Percentiles rank a stretch among this genome's conserved stretches.
Evolutionary conservation across 2,113 vertebrate species (phyloP).

Genomic region (Poecilia latipinna): DNA sequence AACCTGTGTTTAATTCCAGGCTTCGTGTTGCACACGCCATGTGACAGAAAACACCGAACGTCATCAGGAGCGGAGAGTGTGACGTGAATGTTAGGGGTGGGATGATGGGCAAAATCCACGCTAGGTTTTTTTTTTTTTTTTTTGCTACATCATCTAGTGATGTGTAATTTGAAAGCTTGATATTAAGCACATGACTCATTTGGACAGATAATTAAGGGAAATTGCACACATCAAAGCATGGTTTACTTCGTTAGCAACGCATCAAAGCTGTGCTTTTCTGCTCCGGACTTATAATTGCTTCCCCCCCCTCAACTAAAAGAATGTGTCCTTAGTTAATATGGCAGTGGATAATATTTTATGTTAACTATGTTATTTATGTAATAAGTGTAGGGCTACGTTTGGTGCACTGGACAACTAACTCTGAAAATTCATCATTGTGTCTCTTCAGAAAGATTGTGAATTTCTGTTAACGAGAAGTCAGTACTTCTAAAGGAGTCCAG

Average conservation of each 20-base stretch:
- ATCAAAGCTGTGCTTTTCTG: neutral
- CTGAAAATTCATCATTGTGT: neutral
- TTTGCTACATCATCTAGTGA: neutral
- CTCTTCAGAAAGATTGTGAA: neutral
- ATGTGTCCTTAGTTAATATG: neutral
- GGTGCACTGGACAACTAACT: no score
- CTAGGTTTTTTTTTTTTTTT: neutral
- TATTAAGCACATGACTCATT: no score
- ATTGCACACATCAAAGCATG: neutral
- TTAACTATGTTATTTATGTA: neutral
- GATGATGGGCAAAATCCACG: neutral
- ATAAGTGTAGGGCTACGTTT: neutral
- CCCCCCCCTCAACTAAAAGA: neutral
- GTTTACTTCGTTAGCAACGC: neutral
- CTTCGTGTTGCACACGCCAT: neutral
- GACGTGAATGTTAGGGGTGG: neutral
- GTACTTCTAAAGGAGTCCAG: no score
- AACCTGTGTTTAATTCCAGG: slow-evolving; percentile 18
- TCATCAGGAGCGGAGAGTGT: neutral
- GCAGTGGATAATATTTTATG: neutral
- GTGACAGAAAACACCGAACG: neutral
- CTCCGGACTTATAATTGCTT: neutral
- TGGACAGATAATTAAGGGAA: no score
- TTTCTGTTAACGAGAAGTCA: no score
- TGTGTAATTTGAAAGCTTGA: no score